Base-by-base conservation (phyloP, 2,113 vertebrate genomes). In the Pluvialis apricaria region DNA sequence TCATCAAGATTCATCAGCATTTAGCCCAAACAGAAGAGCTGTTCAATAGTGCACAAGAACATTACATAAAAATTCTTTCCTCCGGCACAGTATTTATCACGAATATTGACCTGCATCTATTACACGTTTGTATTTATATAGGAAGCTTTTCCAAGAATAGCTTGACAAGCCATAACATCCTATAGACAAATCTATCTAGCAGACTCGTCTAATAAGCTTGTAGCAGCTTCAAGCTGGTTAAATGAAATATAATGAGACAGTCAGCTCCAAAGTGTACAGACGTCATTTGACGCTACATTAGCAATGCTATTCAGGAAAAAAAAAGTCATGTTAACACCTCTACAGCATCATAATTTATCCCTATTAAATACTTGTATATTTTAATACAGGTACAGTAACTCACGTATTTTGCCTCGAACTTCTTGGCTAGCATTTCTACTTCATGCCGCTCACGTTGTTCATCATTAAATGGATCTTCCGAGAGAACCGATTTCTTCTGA, bases 361-460 rank as follows among this genome's bases (percentile, higher is more conserved):
- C 18, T 22, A 54, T 25, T 70, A 73, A 86, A 40, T 40, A 89
- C 14, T 17, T n/a, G 8, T 40, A 11, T 81, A 34, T 66, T 85
- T 79, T 68, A 88, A 75, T 15, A 51, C 72, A 81, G 69, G 20
- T 47, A 96, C 82, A 90, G 28, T 65, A 96, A 99, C 99, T 98
- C 96, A 99, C 99, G 24, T 99, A 99, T 99, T 99, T 99, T 97
- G 97, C 99, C 97, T 99, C 99, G 93, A 99, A 99, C 89, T 99
- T 99, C 98, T 98, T 99, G 91, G 99, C 99, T 93, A 99, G 97
- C 88, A 98, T 98, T 97, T 99, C 99, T 9, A 99, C 99, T 97
- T 99, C 99, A 80, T 98, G 98, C 60, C 98, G 98, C 94, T 99
- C 99, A 76, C 91, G 97, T 80, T 99, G 99, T 13, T 99, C 99